Evolutionary conservation across 2,888 invertebrate genomes (phyloP).

Genomic region (Lithophane socia): DNA sequence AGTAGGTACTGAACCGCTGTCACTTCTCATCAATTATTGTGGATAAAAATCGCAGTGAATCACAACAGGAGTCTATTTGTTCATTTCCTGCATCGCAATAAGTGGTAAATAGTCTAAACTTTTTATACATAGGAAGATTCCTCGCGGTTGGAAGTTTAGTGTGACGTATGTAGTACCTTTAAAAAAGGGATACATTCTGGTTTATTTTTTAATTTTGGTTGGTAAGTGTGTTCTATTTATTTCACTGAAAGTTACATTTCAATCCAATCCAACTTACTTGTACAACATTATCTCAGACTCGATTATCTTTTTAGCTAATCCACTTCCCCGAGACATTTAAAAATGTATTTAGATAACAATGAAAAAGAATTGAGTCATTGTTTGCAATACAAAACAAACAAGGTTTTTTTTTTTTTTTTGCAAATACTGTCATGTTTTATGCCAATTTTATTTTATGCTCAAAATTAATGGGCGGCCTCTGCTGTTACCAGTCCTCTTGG

Average conservation of each 20-base stretch:
- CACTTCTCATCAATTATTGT: slow-evolving; percentile 51
- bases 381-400: slow-evolving; percentile 31
- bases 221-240: slow-evolving; percentile 18
- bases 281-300: not conserved
- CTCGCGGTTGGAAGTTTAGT: not conserved
- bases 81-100: slow-evolving; percentile 56
- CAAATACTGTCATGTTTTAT: not conserved
- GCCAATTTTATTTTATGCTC: slow-evolving; percentile 4
- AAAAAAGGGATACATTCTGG: not conserved
- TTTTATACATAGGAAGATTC: slow-evolving; percentile 7
- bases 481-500: not conserved
- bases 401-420: slow-evolving; percentile 14
- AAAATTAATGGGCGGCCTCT: not conserved
- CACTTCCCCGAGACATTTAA: slow-evolving; percentile 1
- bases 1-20: slow-evolving; percentile 28
- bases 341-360: slow-evolving; percentile 2
- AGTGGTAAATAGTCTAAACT: slow-evolving; percentile 51
- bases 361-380: slow-evolving; percentile 41
- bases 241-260: not conserved
- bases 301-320: not conserved
- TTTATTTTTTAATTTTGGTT: not conserved
- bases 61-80: slow-evolving; percentile 57
- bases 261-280: not conserved
- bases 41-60: slow-evolving; percentile 62
- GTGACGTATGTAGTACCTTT: slow-evolving; percentile 10